Evolutionary conservation across 2,888 invertebrate genomes (phyloP).

Genomic region (Ormyrus nitidulus): DNA sequence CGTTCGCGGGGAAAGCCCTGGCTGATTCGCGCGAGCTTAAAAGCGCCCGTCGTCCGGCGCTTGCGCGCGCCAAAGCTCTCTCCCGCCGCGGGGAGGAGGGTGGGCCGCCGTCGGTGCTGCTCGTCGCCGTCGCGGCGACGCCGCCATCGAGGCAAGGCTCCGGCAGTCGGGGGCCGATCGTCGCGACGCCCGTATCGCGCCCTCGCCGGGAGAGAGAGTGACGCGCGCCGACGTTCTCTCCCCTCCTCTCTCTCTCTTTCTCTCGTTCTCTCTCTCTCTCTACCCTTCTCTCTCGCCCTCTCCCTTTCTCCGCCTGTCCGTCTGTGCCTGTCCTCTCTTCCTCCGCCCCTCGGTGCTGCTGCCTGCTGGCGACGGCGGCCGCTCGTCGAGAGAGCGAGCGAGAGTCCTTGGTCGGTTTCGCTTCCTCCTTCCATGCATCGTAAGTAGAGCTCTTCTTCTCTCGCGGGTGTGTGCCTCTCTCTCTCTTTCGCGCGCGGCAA

Average conservation of each 20-base stretch:
- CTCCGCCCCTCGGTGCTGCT: not conserved
- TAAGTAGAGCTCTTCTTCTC: not conserved
- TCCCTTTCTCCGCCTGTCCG: not conserved
- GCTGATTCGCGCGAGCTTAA: too few species aligned
- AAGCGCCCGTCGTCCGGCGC: too few species aligned
- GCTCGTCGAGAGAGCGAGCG: too few species aligned
- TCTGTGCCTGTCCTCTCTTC: not conserved
- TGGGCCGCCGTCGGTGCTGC: not conserved
- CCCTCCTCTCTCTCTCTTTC: conserved; percentile 15
- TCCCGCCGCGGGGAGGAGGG: not conserved
- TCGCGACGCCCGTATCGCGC: conserved; percentile 52
- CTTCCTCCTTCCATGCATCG: not conserved
- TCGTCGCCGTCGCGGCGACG: conserved; percentile 1
- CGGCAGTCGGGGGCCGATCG: conserved; percentile 53
- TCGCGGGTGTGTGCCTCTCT: not conserved
- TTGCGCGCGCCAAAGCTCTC: too few species aligned
- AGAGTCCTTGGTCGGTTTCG: too few species aligned
- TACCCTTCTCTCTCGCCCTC: not conserved
- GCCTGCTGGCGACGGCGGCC: too few species aligned
- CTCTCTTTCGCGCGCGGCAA: not conserved
- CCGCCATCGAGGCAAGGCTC: not conserved
- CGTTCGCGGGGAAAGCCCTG: too few species aligned
- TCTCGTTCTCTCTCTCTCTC: conserved; percentile 12
- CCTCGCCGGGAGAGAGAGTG: conserved; percentile 19
- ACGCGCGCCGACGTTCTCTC: conserved; percentile 11